Percentiles rank a stretch among this genome's conserved stretches.
Evolutionary conservation across 2,113 vertebrate species (phyloP).

Genomic region (Paratilapia polleni): DNA sequence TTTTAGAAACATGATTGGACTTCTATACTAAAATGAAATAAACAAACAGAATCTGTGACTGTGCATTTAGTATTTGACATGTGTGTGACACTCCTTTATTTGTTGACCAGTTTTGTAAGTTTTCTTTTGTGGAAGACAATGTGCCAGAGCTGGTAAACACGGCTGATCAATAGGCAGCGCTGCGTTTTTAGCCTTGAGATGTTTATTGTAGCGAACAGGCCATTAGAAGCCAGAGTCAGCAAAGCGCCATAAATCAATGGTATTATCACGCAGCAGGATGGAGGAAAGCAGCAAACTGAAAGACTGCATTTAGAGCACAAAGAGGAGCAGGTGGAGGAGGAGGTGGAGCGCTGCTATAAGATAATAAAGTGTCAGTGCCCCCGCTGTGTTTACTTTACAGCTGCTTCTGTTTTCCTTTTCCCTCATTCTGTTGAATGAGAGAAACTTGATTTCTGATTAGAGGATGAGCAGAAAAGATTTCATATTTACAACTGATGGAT

Average conservation of each 20-base stretch:
- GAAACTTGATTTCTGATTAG: background rate
- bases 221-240: constrained; percentile 24
- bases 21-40: too few species aligned
- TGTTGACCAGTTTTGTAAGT: background rate
- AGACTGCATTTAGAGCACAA: background rate
- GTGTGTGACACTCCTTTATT: background rate
- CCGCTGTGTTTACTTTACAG: background rate
- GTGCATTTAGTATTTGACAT: background rate
- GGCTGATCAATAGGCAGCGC: background rate
- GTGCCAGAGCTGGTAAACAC: background rate
- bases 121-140: background rate
- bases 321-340: background rate
- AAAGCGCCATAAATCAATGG: constrained; percentile 26
- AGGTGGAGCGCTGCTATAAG: background rate
- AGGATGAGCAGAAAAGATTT: background rate
- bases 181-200: constrained; percentile 10
- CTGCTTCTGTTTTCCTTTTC: background rate
- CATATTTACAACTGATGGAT: constrained; percentile 25
- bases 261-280: constrained; percentile 1
- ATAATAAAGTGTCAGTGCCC: constrained; percentile 1
- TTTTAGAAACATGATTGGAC: too few species aligned
- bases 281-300: constrained; percentile 6
- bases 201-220: constrained; percentile 2
- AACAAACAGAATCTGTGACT: too few species aligned
- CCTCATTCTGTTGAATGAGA: background rate